phyloP scores from a whole-genome alignment of 2,888 invertebrate species.

The Cordilura impudica region DNA sequence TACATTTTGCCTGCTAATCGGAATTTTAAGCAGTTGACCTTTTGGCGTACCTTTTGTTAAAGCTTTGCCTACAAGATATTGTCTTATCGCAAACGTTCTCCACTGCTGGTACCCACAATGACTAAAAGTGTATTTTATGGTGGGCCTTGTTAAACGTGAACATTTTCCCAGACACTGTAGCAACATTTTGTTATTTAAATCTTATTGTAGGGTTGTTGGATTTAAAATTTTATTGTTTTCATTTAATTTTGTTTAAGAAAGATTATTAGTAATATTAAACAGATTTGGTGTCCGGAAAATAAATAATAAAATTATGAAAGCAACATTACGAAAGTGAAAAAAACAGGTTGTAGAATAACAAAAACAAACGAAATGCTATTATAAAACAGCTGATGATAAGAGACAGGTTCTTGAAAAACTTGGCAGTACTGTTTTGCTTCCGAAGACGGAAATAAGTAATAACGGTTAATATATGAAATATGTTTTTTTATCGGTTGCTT shows the following conservation, averaged over 20 bases:
- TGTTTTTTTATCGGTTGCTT: background rate
- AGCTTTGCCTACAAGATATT: background rate
- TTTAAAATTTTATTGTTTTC: conserved; percentile 2
- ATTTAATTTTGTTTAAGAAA: conserved; percentile 27
- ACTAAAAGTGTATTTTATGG: background rate
- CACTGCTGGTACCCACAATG: background rate
- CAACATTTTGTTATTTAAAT: conserved; percentile 36
- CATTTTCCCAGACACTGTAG: conserved; percentile 47
- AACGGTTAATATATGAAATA: no score
- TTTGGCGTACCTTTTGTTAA: background rate
- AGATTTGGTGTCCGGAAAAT: background rate
- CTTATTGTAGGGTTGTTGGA: background rate
- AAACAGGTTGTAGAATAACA: background rate
- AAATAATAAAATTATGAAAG: conserved; percentile 37
- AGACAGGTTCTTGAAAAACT: background rate
- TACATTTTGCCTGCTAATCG: conserved; percentile 7
- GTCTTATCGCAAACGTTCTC: conserved; percentile 7
- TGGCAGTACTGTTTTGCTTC: conserved; percentile 23
- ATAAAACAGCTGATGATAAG: conserved; percentile 14
- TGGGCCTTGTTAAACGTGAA: conserved; percentile 25
- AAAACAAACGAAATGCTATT: background rate
- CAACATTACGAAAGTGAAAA: conserved; percentile 35
- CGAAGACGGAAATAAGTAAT: no score
- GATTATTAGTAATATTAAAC: background rate
- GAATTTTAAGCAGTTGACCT: background rate